Evolutionary conservation across 2,113 vertebrate species (phyloP), one percentile per base, ranked within the genome.

Genomic region (Gallinago jamesoni): DNA sequence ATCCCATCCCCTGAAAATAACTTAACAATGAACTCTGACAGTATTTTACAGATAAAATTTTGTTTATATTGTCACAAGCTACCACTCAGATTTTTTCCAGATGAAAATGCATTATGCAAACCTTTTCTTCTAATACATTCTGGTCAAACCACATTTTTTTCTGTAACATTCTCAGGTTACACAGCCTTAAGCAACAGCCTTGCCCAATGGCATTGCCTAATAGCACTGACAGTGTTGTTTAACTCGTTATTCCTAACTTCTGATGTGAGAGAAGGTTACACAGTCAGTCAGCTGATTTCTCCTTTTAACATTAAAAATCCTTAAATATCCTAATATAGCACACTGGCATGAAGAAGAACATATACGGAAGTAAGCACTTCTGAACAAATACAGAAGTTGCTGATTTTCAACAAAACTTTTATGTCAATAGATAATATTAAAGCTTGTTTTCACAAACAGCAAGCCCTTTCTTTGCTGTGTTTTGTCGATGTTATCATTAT

Each of bases 191-290:
- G 77, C 15, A 95, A 94, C 14, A 88, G 57, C 18, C 47, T 97
- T 96, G 78, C 91, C 62, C 73, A 81, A 94, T 31, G 37, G 11
- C 33, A 63, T 97, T 97, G 78, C 92, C n/a, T 81, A 94, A 97
- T 14, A 74, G 35, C 62, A 23, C 9, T 95, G 84, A 47, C 64
- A 87, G 3, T 62, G 59, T 41, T 70, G 14, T 57, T 82, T 67
- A 60, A 91, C 41, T 80, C 55, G 39, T 63, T 85, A 72, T 48
- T 89, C 56, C 72, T 53, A 70, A 69, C 27, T 45, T 85, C 59
- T 81, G 19, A 15, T 79, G 25, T 43, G 30, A 87, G 3, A 53
- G 22, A 55, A 55, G 30, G 23, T 87, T 84, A 72, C 56, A 64
- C 14, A 53, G 57, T 37, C 64, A 91, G 19, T 28, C 27, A 64